Evolutionary conservation across 2,888 invertebrate species (phyloP).

Genomic region (Coelopa pilipes): DNA sequence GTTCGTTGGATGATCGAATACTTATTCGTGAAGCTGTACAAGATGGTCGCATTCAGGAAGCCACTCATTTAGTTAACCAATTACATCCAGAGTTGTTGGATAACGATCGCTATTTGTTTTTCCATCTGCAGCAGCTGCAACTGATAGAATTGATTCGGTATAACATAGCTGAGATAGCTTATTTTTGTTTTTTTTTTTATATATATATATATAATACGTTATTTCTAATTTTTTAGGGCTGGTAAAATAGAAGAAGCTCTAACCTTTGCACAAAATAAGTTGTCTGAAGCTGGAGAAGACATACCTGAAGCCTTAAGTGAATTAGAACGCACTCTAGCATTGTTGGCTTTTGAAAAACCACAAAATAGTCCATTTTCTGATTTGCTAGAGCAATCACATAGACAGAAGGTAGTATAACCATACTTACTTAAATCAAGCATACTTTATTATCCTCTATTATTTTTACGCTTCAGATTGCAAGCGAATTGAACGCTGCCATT

Average conservation of each 20-base stretch:
- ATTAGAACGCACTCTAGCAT: conserved; percentile 91
- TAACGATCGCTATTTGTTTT: conserved; percentile 94
- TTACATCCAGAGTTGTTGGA: conserved; percentile 94
- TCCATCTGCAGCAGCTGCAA: conserved; percentile 80
- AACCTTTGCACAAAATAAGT: conserved; percentile 85
- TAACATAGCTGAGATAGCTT: not conserved
- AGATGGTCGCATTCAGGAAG: conserved; percentile 90
- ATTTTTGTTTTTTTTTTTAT: too few relatives aligned
- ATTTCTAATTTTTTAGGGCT: conserved; percentile 65
- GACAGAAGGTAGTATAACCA: conserved; percentile 84
- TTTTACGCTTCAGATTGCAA: conserved; percentile 80
- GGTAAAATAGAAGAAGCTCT: conserved; percentile 86
- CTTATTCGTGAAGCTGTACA: conserved; percentile 94
- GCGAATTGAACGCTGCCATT: conserved; percentile 97
- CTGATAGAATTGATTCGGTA: conserved; percentile 65
- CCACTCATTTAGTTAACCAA: conserved; percentile 92
- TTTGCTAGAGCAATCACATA: conserved; percentile 89
- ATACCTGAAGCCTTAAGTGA: conserved; percentile 78
- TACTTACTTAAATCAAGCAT: too few relatives aligned
- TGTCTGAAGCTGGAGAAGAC: conserved; percentile 86
- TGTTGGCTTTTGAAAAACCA: conserved; percentile 97
- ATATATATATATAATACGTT: not conserved
- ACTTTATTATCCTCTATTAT: conserved; percentile 9
- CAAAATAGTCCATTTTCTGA: conserved; percentile 95
- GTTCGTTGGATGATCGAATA: conserved; percentile 90